Conservation (phyloP, 1,140 invertebrate species). For the Danaus melanippus region DNA sequence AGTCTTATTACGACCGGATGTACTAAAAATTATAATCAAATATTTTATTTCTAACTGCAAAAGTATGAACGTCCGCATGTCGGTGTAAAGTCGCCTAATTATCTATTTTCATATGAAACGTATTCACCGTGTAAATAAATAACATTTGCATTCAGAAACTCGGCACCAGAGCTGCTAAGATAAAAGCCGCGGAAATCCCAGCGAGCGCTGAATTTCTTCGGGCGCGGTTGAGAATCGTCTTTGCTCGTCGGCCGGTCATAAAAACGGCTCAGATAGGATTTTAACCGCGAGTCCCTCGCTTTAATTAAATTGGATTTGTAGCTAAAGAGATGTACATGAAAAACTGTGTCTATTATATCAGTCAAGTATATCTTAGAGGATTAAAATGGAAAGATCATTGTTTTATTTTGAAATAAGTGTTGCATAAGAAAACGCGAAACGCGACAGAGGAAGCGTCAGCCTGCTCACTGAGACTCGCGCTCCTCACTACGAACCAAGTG, state of each 20-base stretch:
- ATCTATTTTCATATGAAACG: no score
- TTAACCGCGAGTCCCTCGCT: constrained; percentile 69
- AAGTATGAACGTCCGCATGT: no score
- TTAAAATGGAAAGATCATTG: not conserved
- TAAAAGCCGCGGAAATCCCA: constrained; percentile 63
- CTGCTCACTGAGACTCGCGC: constrained; percentile 22
- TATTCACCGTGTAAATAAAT: constrained; percentile 30
- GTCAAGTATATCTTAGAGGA: constrained; percentile 57
- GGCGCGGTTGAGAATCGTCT: constrained; percentile 62
- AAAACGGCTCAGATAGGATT: constrained; percentile 72
- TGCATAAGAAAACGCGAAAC: constrained; percentile 2
- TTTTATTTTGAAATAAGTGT: constrained; percentile 1
- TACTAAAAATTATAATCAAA: no score
- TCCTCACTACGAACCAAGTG: constrained; percentile 6
- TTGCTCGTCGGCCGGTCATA: constrained; percentile 67
- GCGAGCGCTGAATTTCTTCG: constrained; percentile 62
- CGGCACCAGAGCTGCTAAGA: constrained; percentile 53
- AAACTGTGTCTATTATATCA: constrained; percentile 67
- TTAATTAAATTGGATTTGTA: constrained; percentile 73
- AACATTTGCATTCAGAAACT: constrained; percentile 61
- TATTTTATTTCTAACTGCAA: no score
- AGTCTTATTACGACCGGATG: no score
- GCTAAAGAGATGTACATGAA: constrained; percentile 69
- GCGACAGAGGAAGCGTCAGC: constrained; percentile 48
- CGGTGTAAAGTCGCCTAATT: no score